Conservation (phyloP, 2,888 invertebrate species). For the Steinernema hermaphroditum region DNA sequence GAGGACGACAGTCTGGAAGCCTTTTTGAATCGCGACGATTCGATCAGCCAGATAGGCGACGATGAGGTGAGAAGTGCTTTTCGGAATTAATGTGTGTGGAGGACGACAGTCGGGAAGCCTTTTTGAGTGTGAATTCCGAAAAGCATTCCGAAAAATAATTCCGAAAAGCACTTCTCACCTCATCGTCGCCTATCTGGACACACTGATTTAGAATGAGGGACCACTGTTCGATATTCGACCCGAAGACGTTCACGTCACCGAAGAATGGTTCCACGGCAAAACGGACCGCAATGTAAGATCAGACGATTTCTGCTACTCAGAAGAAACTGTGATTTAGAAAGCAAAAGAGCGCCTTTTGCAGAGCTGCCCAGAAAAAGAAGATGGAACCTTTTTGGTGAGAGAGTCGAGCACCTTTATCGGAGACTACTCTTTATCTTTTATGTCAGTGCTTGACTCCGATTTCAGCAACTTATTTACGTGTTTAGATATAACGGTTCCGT, state of each 20-base stretch:
- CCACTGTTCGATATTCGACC: slow-evolving; percentile 59
- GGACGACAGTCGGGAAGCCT: too few species aligned
- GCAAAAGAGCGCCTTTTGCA: slow-evolving; percentile 58
- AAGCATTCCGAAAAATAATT: too few species aligned
- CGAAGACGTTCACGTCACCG: slow-evolving; percentile 66
- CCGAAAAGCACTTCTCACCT: too few species aligned
- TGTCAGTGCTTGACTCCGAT: slow-evolving; percentile 70
- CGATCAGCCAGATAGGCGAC: slow-evolving; percentile 56
- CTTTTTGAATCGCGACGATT: slow-evolving; percentile 39
- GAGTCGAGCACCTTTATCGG: slow-evolving; percentile 85
- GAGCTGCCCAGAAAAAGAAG: slow-evolving; percentile 71
- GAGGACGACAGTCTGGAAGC: slow-evolving; percentile 44
- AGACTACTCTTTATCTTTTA: slow-evolving; percentile 90
- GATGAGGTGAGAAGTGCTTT: slow-evolving; percentile 56
- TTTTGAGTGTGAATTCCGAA: too few species aligned
- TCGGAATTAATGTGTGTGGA: too few species aligned
- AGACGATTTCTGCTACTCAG: neutral
- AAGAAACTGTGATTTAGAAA: slow-evolving; percentile 34
- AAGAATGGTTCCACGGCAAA: slow-evolving; percentile 67
- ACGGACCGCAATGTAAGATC: slow-evolving; percentile 53
- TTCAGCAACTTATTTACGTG: neutral
- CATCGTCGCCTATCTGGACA: slow-evolving; percentile 58
- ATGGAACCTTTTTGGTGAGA: slow-evolving; percentile 91
- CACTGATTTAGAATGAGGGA: slow-evolving; percentile 45
- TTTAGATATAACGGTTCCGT: slow-evolving; percentile 57